These are phyloP conservation scores for Agonopterix heracliana DNA, from an alignment of 2,888 invertebrate genomes.

Conservation along the genomic window DNA sequence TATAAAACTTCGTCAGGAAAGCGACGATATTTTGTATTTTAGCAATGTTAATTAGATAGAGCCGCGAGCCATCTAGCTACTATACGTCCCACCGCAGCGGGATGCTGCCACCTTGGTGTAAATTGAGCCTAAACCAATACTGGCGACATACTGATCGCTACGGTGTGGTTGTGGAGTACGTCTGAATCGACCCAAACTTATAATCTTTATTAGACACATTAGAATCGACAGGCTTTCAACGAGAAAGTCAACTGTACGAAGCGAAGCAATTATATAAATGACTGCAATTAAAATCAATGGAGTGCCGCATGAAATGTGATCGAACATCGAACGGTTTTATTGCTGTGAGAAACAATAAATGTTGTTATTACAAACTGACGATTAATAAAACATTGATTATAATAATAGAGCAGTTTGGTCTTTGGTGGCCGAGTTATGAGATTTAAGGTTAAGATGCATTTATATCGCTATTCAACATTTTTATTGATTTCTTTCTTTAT, in stretches of 20 bases:
- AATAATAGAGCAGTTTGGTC: constrained; percentile 23
- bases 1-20: no score
- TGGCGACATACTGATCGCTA: no score
- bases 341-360: constrained; percentile 68
- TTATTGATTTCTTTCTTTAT: no score
- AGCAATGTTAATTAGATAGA: no score
- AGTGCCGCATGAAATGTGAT: constrained; percentile 58
- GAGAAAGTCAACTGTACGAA: constrained; percentile 61
- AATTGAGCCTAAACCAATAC: no score
- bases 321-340: constrained; percentile 51
- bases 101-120: no score
- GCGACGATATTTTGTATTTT: no score
- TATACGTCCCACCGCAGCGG: no score
- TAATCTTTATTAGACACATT: constrained; percentile 60
- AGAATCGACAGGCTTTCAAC: constrained; percentile 57
- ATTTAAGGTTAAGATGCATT: constrained; percentile 1
- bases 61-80: no score
- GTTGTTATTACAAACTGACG: constrained; percentile 54
- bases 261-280: constrained; percentile 69
- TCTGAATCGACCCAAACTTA: constrained; percentile 17
- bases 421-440: constrained; percentile 3
- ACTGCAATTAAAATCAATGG: constrained; percentile 65
- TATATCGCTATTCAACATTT: background rate
- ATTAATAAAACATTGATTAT: constrained; percentile 50
- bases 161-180: no score